Base-by-base conservation (phyloP, 2,888 invertebrate genomes). In the Cataglyphis altisquamis region DNA sequence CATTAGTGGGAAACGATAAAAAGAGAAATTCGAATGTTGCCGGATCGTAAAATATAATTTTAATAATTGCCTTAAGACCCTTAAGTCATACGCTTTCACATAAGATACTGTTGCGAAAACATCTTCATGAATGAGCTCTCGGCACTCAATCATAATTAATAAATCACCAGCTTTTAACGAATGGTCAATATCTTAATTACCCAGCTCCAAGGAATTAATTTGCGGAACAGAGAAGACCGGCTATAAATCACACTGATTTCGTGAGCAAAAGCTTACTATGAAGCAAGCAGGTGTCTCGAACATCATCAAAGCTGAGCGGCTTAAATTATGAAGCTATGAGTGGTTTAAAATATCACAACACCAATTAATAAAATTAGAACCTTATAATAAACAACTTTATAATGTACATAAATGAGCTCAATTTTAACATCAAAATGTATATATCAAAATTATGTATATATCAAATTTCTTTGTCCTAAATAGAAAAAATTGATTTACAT, bases 161-260 rank as follows among this genome's bases (percentile, higher is more conserved):
- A 88, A 91, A 89, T 90, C 88, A 86, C 66, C 73, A 68, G 72
- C 84, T 73, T 80, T 89, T 88, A 90, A 89, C 85, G 86, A 91
- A 83, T 87, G 68, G 85, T 90, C 89, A 88, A 91, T 87, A 87
- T 81, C 81, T 86, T 88, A 90, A 89, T 90, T 89, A 68, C 81
- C 67, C 72, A 84, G 85, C 84, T 89, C 85, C 86, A 85, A 78
- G 80, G 72, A 80, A 82, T 89, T 52, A 90, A 91, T 91, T 91
- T 89, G 90, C 85, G 87, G 84, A 83, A 77, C 78, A 52, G 68
- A 62, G 45, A 82, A 78, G 81, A n/a, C 60, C 72, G 32, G 5
- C 32, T 82, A 87, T 90, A 90, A 91, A 90, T 91, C 87, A 67
- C 63, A 25, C 29, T 45, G 39, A 85, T 74, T 85, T 83, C 72